phyloP scores from a whole-genome alignment of 2,888 invertebrate genomes.

The Sarcophaga rosellei region DNA sequence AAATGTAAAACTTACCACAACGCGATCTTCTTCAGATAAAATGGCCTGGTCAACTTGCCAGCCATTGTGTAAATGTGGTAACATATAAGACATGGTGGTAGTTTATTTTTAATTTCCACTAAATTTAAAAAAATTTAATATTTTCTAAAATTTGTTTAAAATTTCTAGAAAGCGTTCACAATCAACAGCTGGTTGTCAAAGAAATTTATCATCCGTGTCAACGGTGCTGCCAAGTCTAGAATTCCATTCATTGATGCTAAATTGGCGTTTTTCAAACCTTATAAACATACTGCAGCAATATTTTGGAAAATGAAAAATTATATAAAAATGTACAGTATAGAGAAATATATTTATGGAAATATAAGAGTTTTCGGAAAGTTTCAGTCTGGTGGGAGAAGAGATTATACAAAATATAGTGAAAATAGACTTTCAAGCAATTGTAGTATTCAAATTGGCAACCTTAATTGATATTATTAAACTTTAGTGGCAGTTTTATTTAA shows the following conservation, averaged over 20 bases:
- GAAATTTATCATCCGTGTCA: background rate
- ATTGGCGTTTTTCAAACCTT: background rate
- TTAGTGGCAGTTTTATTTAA: too few species aligned
- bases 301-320: too few species aligned
- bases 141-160: background rate
- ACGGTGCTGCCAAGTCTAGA: constrained; percentile 51
- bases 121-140: too few species aligned
- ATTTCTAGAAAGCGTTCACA: constrained; percentile 54
- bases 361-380: too few species aligned
- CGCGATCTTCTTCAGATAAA: constrained; percentile 98
- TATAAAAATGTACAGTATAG: too few species aligned
- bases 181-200: constrained; percentile 47
- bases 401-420: too few species aligned
- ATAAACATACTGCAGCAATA: background rate
- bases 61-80: constrained; percentile 99
- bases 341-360: too few species aligned
- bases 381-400: too few species aligned
- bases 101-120: constrained; percentile 48
- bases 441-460: too few species aligned
- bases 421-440: too few species aligned
- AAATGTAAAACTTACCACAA: constrained; percentile 88
- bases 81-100: constrained; percentile 97
- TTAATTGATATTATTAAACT: too few species aligned
- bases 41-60: constrained; percentile 99
- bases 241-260: too few species aligned